These are phyloP conservation scores for Phoxinus dragarum DNA, from an alignment of 2,797 vertebrate genomes.

Conservation along the genomic window DNA sequence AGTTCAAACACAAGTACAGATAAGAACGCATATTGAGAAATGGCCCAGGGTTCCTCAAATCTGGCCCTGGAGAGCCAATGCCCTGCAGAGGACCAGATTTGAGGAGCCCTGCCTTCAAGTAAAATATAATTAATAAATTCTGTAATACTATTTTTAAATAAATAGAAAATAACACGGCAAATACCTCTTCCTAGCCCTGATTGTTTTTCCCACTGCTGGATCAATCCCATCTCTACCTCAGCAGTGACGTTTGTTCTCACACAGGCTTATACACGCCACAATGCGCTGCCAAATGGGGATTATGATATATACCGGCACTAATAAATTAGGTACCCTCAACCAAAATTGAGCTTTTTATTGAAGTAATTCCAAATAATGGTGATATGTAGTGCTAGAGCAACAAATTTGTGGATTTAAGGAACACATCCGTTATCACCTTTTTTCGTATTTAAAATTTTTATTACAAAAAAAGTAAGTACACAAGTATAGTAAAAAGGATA, in stretches of 20 bases:
- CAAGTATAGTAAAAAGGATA: not conserved
- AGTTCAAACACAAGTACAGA: too few species aligned
- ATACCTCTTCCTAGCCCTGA: not conserved
- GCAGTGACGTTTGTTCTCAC: slow-evolving; percentile 14
- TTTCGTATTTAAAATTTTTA: too few species aligned
- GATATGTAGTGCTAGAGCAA: not conserved
- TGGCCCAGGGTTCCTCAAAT: too few species aligned
- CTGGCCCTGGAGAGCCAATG: too few species aligned
- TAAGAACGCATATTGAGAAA: too few species aligned
- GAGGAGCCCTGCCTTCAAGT: too few species aligned
- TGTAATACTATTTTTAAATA: not conserved
- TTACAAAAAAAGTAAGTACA: not conserved
- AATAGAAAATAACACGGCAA: not conserved
- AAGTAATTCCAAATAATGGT: not conserved
- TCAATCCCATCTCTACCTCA: slow-evolving; percentile 19
- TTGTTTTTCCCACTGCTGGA: slow-evolving; percentile 21
- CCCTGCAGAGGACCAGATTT: too few species aligned
- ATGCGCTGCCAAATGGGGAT: slow-evolving; percentile 32
- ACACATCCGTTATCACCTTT: not conserved
- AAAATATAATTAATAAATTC: not conserved
- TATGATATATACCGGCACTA: slow-evolving; percentile 23
- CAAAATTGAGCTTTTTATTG: slow-evolving; percentile 3
- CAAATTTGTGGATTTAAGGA: not conserved
- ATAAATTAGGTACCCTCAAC: slow-evolving; percentile 18
- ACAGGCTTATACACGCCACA: slow-evolving; percentile 4